A percentile compares a stretch with the other conserved stretches of the same genome.
Evolutionary conservation across 2,797 vertebrate species (phyloP).

Genomic region (Lepus oiostolus): DNA sequence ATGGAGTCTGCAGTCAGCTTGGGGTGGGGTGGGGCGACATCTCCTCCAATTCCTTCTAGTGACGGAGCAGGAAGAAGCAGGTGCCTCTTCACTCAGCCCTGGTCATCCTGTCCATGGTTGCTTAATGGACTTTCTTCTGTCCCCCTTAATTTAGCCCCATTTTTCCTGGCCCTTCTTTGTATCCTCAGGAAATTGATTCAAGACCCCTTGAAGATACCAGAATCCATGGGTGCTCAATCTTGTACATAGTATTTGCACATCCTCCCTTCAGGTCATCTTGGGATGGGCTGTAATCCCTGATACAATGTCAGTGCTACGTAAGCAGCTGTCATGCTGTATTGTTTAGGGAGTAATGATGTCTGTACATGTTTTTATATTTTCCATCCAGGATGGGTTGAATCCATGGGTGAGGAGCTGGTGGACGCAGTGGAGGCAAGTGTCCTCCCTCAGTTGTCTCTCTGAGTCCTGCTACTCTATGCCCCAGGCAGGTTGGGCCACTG

Average conservation of each 20-base stretch:
- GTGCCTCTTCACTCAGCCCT: background rate
- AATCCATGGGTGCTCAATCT: background rate
- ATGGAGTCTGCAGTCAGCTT: no score
- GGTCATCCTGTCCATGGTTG: background rate
- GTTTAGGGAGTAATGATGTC: background rate
- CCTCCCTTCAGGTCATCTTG: no score
- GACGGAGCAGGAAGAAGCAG: background rate
- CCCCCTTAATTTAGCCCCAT: background rate
- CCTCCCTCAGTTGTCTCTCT: background rate
- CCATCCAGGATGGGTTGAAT: background rate
- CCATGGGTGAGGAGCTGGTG: background rate
- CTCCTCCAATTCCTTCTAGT: background rate
- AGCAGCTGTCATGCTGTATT: background rate
- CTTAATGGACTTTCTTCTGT: background rate
- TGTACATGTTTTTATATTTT: background rate
- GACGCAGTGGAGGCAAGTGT: background rate
- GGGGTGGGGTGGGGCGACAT: background rate
- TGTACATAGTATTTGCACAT: background rate
- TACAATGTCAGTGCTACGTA: background rate
- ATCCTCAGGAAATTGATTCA: background rate
- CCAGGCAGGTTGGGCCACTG: background rate
- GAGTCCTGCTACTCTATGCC: no score
- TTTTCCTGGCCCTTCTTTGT: no score
- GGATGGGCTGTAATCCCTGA: background rate
- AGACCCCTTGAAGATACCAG: background rate